phyloP scores from a whole-genome alignment of 2,797 vertebrate genomes.

The Acipenser oxyrinchus region DNA sequence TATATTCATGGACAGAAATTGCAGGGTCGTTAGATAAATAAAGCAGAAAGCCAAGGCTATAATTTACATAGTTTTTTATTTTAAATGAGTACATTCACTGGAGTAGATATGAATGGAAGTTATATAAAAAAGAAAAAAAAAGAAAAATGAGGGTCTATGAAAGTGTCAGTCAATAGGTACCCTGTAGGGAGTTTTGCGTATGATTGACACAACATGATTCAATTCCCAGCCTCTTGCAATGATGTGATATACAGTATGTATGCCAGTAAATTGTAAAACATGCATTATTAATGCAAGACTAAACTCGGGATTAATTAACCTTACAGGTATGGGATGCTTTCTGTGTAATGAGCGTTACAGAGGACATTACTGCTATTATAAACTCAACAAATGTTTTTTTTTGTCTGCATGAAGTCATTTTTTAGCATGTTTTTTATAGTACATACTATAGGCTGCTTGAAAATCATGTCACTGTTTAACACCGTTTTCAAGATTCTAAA shows the following conservation, averaged over 20 bases:
- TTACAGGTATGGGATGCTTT: neutral
- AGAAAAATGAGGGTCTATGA: neutral
- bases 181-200: neutral
- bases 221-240: neutral
- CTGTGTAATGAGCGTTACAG: no score
- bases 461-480: no score
- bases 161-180: neutral
- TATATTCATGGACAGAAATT: slow-evolving; percentile 18
- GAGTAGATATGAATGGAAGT: slow-evolving; percentile 1
- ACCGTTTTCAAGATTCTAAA: no score
- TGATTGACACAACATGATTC: neutral
- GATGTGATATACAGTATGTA: neutral
- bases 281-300: neutral
- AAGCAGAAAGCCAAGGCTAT: slow-evolving; percentile 11
- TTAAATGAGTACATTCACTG: slow-evolving; percentile 7
- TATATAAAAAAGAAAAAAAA: neutral
- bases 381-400: no score
- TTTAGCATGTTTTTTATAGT: no score
- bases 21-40: neutral
- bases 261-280: neutral
- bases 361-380: no score
- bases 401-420: no score
- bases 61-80: slow-evolving; percentile 9
- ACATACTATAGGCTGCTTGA: no score
- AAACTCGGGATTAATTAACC: neutral